These are phyloP conservation scores for Molanna angustata DNA, from an alignment of 2,888 invertebrate species.

Conservation along the genomic window DNA sequence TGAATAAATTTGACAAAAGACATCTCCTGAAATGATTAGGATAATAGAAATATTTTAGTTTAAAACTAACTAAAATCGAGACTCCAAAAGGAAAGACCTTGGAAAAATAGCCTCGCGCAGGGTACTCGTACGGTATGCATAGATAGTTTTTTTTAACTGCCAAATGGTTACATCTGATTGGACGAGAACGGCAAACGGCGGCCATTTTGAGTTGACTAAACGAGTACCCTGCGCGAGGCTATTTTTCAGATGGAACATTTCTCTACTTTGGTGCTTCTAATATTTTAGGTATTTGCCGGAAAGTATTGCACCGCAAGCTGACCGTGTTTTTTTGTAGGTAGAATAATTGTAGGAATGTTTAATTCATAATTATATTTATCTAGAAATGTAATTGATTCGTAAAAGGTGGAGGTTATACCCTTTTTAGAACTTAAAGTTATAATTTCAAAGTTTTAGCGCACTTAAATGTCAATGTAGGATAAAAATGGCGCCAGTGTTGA, in stretches of 20 bases:
- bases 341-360: too few relatives aligned
- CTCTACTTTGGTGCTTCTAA: constrained; percentile 35
- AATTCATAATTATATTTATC: too few relatives aligned
- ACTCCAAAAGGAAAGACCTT: constrained; percentile 42
- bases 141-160: constrained; percentile 41
- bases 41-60: constrained; percentile 6
- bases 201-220: constrained; percentile 61
- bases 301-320: constrained; percentile 19
- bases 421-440: too few relatives aligned
- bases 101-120: constrained; percentile 40
- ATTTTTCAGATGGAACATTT: constrained; percentile 59
- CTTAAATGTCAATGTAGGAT: too few relatives aligned
- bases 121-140: constrained; percentile 44
- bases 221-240: constrained; percentile 59
- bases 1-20: background rate
- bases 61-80: constrained; percentile 24
- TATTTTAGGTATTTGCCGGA: constrained; percentile 23
- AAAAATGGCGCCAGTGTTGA: constrained; percentile 28
- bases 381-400: too few relatives aligned
- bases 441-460: background rate
- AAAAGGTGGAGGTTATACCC: constrained; percentile 9
- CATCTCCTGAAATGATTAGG: background rate
- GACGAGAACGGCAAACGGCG: constrained; percentile 44
- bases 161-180: constrained; percentile 42
- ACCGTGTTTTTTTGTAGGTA: too few relatives aligned